Percentiles rank a stretch among this genome's conserved stretches.
Conservation (phyloP, 2,888 invertebrate species). For the Nipponacmea schrenckii region DNA sequence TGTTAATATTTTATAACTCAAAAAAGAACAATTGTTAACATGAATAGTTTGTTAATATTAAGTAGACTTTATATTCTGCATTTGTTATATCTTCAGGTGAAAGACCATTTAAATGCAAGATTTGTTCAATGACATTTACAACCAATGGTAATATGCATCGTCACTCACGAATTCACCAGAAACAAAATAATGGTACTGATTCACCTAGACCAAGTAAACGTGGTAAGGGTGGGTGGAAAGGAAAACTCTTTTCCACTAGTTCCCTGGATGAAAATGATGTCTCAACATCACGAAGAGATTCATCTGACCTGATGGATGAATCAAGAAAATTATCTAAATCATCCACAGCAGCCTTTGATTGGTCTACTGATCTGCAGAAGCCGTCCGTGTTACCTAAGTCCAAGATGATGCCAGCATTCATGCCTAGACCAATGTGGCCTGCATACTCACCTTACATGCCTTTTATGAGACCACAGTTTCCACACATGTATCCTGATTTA, state of each 20-base stretch:
- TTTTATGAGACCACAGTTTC: conserved; percentile 1
- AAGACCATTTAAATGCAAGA: conserved; percentile 81
- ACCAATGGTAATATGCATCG: conserved; percentile 89
- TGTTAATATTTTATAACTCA: too few relatives aligned
- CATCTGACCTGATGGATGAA: not conserved
- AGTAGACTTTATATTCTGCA: too few relatives aligned
- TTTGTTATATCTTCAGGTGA: conserved; percentile 71
- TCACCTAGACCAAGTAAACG: not conserved
- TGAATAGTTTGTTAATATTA: too few relatives aligned
- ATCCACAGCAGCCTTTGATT: not conserved
- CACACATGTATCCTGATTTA: not conserved
- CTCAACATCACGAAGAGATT: not conserved
- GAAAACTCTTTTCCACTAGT: not conserved
- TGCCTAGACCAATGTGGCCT: conserved; percentile 1
- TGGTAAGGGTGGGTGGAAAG: not conserved
- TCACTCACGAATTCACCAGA: conserved; percentile 80
- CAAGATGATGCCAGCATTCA: not conserved
- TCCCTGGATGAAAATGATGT: not conserved
- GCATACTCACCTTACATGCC: not conserved
- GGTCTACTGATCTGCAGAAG: not conserved
- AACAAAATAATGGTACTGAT: conserved; percentile 39
- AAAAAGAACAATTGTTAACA: too few relatives aligned
- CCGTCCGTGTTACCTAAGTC: not conserved
- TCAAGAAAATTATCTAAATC: not conserved
- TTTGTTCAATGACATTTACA: conserved; percentile 83